These are phyloP conservation scores for Erebia epiphron DNA, from an alignment of 2,888 invertebrate genomes.

Conservation along the genomic window DNA sequence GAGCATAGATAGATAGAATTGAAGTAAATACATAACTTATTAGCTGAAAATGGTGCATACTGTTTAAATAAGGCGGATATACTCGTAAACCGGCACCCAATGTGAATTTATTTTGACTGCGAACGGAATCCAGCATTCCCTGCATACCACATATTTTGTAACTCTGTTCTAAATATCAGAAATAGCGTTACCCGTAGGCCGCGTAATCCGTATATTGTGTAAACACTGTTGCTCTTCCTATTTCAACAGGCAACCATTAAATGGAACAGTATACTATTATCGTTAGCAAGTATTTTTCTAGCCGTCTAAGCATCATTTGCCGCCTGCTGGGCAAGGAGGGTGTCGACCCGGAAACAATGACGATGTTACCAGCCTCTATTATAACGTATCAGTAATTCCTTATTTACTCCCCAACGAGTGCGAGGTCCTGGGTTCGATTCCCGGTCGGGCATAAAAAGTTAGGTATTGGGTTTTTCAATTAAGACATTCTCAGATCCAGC, in stretches of 20 bases:
- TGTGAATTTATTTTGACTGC: background rate
- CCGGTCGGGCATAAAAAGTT: no score
- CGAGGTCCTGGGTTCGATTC: no score
- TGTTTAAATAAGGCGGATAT: background rate
- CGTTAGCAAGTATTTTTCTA: conserved; percentile 70
- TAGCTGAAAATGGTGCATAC: background rate
- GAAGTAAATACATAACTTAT: background rate
- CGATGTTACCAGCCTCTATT: background rate
- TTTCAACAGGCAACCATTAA: conserved; percentile 66
- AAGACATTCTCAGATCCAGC: no score
- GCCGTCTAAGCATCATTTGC: conserved; percentile 66
- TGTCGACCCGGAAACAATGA: conserved; percentile 57
- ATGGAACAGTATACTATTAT: conserved; percentile 63
- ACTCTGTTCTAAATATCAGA: conserved; percentile 29
- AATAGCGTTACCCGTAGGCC: conserved; percentile 30
- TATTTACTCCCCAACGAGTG: background rate
- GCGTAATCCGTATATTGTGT: conserved; percentile 39
- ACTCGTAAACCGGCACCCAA: background rate
- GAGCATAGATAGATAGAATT: background rate
- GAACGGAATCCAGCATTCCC: conserved; percentile 10
- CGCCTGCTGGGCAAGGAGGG: conserved; percentile 64
- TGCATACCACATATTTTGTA: conserved; percentile 19
- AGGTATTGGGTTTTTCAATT: no score
- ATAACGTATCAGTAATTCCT: background rate
- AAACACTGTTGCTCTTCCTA: conserved; percentile 44